Evolutionary conservation across 2,888 invertebrate genomes (phyloP).

Genomic region (Mimas tiliae): DNA sequence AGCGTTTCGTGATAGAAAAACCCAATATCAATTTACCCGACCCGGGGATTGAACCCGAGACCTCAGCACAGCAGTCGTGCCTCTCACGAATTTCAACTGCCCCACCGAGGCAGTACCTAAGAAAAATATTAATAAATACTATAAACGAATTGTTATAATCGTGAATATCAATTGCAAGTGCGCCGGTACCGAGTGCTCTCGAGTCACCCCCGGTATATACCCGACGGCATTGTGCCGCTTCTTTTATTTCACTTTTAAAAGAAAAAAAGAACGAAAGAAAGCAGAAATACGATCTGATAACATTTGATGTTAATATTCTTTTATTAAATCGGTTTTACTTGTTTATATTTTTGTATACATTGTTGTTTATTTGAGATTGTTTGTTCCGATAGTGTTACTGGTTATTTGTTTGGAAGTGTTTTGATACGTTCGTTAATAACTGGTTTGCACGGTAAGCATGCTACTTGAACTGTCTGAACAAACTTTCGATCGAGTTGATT

Average conservation of each 20-base stretch:
- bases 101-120: too few species aligned
- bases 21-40: too few species aligned
- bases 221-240: constrained; percentile 41
- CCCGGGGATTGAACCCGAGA: too few species aligned
- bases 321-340: constrained; percentile 25
- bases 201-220: constrained; percentile 44
- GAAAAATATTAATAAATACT: constrained; percentile 8
- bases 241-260: constrained; percentile 35
- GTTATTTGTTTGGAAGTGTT: constrained; percentile 9
- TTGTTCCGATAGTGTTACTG: constrained; percentile 1
- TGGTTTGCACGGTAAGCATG: neutral
- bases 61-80: too few species aligned
- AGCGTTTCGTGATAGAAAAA: too few species aligned
- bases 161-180: constrained; percentile 71
- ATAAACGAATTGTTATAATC: constrained; percentile 32
- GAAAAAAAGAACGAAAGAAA: constrained; percentile 6
- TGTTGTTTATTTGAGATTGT: constrained; percentile 22
- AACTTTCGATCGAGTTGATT: too few species aligned
- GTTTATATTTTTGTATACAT: constrained; percentile 28
- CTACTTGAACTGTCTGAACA: too few species aligned
- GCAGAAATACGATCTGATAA: constrained; percentile 48
- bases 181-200: constrained; percentile 48
- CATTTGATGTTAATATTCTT: constrained; percentile 30
- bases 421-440: neutral
- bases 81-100: too few species aligned